Evolutionary conservation across 2,113 vertebrate species (phyloP).

Genomic region (Platichthys flesus): DNA sequence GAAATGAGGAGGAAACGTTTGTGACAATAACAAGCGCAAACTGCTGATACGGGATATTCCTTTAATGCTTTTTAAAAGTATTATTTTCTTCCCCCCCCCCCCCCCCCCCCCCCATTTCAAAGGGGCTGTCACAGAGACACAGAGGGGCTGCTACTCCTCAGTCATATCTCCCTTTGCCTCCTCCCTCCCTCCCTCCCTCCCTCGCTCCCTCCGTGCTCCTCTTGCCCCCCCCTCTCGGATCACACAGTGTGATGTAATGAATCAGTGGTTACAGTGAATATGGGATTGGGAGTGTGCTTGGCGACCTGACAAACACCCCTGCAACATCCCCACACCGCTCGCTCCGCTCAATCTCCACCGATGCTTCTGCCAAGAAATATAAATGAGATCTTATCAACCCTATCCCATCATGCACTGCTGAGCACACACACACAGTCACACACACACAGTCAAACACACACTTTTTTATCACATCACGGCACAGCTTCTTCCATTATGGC

Average conservation of each 20-base stretch:
- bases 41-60: conserved; percentile 44
- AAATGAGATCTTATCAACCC: conserved; percentile 49
- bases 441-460: neutral
- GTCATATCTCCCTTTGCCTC: conserved; percentile 6
- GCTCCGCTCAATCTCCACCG: conserved; percentile 23
- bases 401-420: conserved; percentile 20
- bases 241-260: conserved; percentile 50
- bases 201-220: neutral
- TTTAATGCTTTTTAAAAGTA: conserved; percentile 58
- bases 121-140: conserved; percentile 23
- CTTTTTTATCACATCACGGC: neutral
- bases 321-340: conserved; percentile 25
- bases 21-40: conserved; percentile 37
- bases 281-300: conserved; percentile 27
- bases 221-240: conserved; percentile 29
- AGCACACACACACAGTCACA: conserved; percentile 12
- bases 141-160: conserved; percentile 16
- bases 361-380: conserved; percentile 41
- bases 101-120: conserved; percentile 39
- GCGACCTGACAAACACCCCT: conserved; percentile 21
- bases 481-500: conserved; percentile 19
- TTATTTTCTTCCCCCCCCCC: conserved; percentile 38
- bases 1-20: conserved; percentile 50
- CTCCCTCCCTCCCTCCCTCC: conserved; percentile 2
- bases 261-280: conserved; percentile 50